Conservation (phyloP, 2,888 invertebrate species). For the Reticulitermes lucifugus region DNA sequence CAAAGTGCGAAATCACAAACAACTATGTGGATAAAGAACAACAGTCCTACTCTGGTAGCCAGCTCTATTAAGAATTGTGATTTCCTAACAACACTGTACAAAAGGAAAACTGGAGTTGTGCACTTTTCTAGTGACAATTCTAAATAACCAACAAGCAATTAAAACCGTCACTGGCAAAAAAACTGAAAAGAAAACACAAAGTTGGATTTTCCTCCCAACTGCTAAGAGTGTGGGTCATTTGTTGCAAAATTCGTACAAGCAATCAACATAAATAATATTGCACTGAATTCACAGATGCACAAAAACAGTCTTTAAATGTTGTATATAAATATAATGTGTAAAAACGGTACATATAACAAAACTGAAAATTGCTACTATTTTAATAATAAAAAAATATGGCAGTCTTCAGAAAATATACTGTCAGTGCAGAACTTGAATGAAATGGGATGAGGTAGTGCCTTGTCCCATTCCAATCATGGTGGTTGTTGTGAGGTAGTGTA, state of each 20-base stretch:
- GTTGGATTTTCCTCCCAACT: constrained; percentile 38
- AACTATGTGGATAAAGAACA: constrained; percentile 29
- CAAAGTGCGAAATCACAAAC: constrained; percentile 30
- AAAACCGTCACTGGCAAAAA: not conserved
- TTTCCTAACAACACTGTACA: constrained; percentile 11
- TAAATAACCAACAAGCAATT: not conserved
- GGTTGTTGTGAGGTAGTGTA: constrained; percentile 46
- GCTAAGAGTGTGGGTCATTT: constrained; percentile 33
- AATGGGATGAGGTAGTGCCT: not conserved
- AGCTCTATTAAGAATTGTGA: not conserved
- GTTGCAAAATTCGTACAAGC: constrained; percentile 31
- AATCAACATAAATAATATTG: constrained; percentile 52
- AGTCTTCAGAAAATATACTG: constrained; percentile 49
- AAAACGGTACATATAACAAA: constrained; percentile 49
- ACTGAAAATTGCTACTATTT: constrained; percentile 44
- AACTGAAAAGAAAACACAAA: constrained; percentile 13
- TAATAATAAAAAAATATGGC: constrained; percentile 48
- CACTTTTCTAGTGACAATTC: not conserved
- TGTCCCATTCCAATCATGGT: constrained; percentile 11
- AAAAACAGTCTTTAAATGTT: constrained; percentile 49
- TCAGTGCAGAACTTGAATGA: constrained; percentile 44
- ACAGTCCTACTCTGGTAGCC: not conserved
- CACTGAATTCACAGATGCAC: constrained; percentile 51
- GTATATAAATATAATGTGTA: constrained; percentile 49
- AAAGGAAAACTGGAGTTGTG: constrained; percentile 17